Evolutionary conservation across 1,140 invertebrate genomes (phyloP), one percentile per base, ranked within the genome.

Genomic region (Atta cephalotes): DNA sequence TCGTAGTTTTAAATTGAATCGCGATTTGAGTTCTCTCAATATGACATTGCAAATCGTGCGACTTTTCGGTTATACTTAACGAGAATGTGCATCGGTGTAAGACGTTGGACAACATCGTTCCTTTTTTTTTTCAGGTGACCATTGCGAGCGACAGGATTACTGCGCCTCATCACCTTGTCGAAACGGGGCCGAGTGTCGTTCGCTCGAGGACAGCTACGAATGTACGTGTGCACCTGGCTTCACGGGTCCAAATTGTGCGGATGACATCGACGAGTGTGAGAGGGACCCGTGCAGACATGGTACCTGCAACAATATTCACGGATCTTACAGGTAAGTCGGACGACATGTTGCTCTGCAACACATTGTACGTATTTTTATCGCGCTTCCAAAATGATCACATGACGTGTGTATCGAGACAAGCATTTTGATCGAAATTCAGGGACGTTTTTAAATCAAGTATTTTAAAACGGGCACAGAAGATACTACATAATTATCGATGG

Each of bases 231-330:
- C 97, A n/a, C 96, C 97, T 14, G 98, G 98, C 72, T 99, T 99
- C 93, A 97, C 97, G 60, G 98, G 98, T 88, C 94, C 96, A 45
- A 97, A 97, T 72, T 99, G 99, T 95, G 97, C 97, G 70, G 97
- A 98, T 81, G 98, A 99, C 95, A 97, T 99, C 62, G 96, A 98
- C 94, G 98, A 99, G 94, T 99, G 98, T 94, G 94, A 95, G 76
- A 96, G 96, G 60, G 96, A 97, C 68, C 97, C 98, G 5, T 98
- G 98, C 95, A 96, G 96, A 90, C 97, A 98, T 89, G 98, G 98
- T 62, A 97, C 97, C 72, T 98, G 98, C 94, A 96, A 97, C 92
- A 98, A 99, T 94, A 98, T 97, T 76, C 98, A 98, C 93, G 98
- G 98, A 90, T 98, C 97, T 63, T 98, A 98, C 95, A 97, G 97